These are phyloP conservation scores for Epinephelus fuscoguttatus DNA, from an alignment of 2,113 vertebrate genomes.

Conservation along the genomic window DNA sequence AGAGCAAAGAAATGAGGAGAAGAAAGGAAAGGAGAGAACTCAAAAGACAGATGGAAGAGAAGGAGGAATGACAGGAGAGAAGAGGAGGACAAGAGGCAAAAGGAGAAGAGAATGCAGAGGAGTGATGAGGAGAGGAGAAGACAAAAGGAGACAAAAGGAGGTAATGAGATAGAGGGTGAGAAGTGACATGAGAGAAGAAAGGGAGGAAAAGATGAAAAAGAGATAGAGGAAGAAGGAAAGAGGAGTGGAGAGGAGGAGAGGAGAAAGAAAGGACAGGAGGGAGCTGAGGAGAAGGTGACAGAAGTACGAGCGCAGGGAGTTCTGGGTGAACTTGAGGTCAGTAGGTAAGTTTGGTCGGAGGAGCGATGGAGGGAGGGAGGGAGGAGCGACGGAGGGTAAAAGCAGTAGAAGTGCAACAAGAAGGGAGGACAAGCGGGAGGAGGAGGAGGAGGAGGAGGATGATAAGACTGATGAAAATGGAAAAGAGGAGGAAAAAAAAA, in stretches of 20 bases:
- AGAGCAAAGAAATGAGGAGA: neutral
- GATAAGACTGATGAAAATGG: constrained; percentile 63
- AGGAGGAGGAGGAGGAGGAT: neutral
- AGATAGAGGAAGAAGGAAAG: neutral
- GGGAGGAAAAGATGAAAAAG: no score
- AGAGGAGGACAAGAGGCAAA: no score
- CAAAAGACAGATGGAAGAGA: no score
- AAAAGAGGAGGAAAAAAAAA: constrained; percentile 29
- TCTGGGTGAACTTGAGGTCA: constrained; percentile 64
- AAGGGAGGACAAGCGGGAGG: constrained; percentile 19
- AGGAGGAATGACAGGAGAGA: no score
- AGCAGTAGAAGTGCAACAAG: constrained; percentile 55
- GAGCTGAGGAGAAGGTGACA: no score
- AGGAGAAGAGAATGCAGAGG: no score
- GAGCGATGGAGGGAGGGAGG: neutral
- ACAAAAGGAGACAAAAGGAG: no score
- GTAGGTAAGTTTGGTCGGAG: constrained; percentile 50
- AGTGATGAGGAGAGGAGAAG: no score
- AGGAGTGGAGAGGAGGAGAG: neutral
- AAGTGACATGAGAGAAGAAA: no score
- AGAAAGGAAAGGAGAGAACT: no score
- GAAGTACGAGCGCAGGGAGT: constrained; percentile 5
- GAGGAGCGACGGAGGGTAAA: constrained; percentile 21
- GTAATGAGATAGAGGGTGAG: no score
- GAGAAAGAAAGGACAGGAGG: no score